Evolutionary conservation across 1,140 invertebrate genomes (phyloP), one percentile per base, ranked within the genome.

Genomic region (Cyclargus thomasi): DNA sequence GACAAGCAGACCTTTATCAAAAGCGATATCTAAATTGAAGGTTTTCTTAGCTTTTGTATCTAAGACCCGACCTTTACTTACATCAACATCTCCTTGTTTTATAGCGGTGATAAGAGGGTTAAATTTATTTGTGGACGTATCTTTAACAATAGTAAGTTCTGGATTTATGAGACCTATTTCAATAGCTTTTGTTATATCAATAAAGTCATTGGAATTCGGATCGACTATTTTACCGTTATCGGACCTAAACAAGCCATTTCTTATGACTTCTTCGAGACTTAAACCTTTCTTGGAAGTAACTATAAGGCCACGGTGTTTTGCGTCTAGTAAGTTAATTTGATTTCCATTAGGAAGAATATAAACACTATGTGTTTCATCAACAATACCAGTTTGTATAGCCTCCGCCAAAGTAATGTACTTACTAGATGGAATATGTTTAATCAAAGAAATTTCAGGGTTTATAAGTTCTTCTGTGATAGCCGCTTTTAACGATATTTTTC

Each of bases 401-500:
- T 96, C 94, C 8, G 93, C 88, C 67, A 98, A 83, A 62, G 92
- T 92, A 23, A 97, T 80, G 76, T 97, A 96, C 83, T 93, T 94
- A 79, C 94, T 94, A 53, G 92, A 87, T 74, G 92, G 91, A 72
- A 92, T 90, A 79, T 97, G 92, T 86, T 96, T 96, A 0, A 99
- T 91, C 57, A 97, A 89, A 5, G 97, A 97, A 8, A 92, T 92
- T 57, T 95, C 91, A 0, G 96, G 94, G 90, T 97, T 95, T 62
- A 99, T 94, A n/a, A 98, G 80, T 83, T 96, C 95, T 76, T 95
- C 93, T 53, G 93, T 92, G 70, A 96, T 93, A 11, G 97, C 95
- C 73, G 96, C 95, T 71, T 94, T 94, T 1, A 99, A 83, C n/a
- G 94, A 95, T 2, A 97, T 91, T 79, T 93, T 93, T 73, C 94